phyloP scores from a whole-genome alignment of 2,797 vertebrate species.

The Ctenochaetus hawaiiensis region DNA sequence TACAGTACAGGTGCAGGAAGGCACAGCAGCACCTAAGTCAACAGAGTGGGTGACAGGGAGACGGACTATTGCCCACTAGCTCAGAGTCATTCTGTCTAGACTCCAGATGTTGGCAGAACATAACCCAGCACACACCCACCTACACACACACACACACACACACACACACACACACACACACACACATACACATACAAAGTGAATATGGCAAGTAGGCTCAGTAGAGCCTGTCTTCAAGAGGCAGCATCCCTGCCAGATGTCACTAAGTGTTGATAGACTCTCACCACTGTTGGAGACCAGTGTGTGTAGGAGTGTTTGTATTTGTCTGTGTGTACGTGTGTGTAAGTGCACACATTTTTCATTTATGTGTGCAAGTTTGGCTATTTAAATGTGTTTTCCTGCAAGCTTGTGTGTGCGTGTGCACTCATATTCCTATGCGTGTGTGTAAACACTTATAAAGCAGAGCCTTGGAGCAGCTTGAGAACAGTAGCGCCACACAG shows the following conservation, averaged over 20 bases:
- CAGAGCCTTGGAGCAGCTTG: conserved; percentile 68
- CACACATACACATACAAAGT: conserved; percentile 9
- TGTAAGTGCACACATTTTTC: conserved; percentile 11
- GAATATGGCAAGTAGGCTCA: conserved; percentile 71
- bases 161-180: conserved; percentile 15
- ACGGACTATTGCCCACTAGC: conserved; percentile 66
- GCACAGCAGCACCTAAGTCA: conserved; percentile 73
- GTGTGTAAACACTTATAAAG: conserved; percentile 52
- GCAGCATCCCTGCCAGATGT: conserved; percentile 89
- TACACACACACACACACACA: conserved; percentile 48
- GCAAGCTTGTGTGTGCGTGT: conserved; percentile 3
- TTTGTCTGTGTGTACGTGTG: conserved; percentile 42
- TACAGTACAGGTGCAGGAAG: conserved; percentile 25
- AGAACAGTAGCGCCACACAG: conserved; percentile 70
- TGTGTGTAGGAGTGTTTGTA: conserved; percentile 68
- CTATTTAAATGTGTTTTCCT: conserved; percentile 42
- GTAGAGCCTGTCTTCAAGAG: conserved; percentile 62
- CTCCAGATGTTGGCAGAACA: conserved; percentile 89
- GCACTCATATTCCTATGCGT: conserved; percentile 13
- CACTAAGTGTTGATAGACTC: conserved; percentile 80
- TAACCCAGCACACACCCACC: conserved; percentile 59
- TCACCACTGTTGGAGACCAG: conserved; percentile 68
- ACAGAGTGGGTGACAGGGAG: conserved; percentile 64
- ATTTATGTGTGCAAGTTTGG: conserved; percentile 18
- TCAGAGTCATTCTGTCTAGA: conserved; percentile 89